Evolutionary conservation across 2,797 vertebrate genomes (phyloP), one percentile per base, ranked within the genome.

Genomic region (Malacoctenus gilli): DNA sequence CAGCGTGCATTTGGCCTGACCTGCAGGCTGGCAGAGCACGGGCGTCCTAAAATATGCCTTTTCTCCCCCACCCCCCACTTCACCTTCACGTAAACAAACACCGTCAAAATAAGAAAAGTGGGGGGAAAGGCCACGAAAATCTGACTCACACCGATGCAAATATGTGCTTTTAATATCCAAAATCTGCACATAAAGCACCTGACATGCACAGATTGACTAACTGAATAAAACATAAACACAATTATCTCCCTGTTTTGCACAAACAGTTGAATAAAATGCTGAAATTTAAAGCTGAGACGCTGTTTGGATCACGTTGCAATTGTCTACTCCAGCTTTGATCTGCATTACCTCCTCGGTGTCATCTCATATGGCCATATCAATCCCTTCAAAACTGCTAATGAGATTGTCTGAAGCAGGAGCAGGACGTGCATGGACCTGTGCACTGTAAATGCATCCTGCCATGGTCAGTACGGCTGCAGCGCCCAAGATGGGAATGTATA

Each of bases 1-100:
- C 80, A 84, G 85, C 64, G 3, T 78, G 77, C 52, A 53, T 57
- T 66, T 76, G 83, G 82, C 82, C 74, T 59, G 51, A 61, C 72
- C 21, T 32, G n/a, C n/a, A n/a, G n/a, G n/a, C n/a, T n/a, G n/a
- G n/a, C n/a, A n/a, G n/a, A n/a, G n/a, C n/a, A n/a, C n/a, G n/a
- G 2, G 37, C 55, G 44, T 59, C 43, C 60, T 30, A 61, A 72
- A 80, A 79, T 63, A 68, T 63, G 56, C 48, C 59, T 44, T n/a
- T 18, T 57, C 9, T 11, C 15, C 5, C 39, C n/a, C 41, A 36
- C 23, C 3, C 12, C 28, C 18, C 19, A 12, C 50, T 21, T 48
- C 48, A 30, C 34, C 25, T 52, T 14, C 48, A 1, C 60, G 53
- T 39, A 48, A 30, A 54, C 58, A 62, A 36, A 63, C 22, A 47